phyloP scores from a whole-genome alignment of 2,797 vertebrate species.

The Pterois miles region DNA sequence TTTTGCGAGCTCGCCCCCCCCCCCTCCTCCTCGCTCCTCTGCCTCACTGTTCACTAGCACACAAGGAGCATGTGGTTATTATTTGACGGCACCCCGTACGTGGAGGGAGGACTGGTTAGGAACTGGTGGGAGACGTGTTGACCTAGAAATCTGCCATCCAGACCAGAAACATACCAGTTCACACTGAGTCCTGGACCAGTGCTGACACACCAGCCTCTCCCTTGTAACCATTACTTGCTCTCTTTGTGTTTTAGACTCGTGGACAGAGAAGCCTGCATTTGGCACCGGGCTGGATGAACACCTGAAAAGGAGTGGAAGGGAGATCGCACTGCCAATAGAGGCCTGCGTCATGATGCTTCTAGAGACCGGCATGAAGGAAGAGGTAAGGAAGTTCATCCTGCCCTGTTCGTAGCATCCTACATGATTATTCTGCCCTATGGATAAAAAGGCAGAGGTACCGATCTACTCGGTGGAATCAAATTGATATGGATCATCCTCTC shows the following conservation, averaged over 20 bases:
- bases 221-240: background rate
- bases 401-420: background rate
- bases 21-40: background rate
- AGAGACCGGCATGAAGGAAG: conserved; percentile 98
- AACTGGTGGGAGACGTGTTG: conserved; percentile 23
- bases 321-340: conserved; percentile 94
- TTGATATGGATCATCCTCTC: background rate
- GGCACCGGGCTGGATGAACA: conserved; percentile 95
- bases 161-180: conserved; percentile 20
- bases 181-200: background rate
- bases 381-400: conserved; percentile 79
- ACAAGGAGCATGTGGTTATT: conserved; percentile 56
- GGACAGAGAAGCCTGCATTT: conserved; percentile 97
- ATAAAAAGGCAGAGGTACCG: background rate
- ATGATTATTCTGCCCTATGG: background rate
- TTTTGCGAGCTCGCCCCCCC: conserved; percentile 19
- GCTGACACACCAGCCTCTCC: background rate
- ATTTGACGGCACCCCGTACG: conserved; percentile 36
- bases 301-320: conserved; percentile 93
- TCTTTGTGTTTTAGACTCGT: conserved; percentile 87
- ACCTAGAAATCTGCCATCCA: conserved; percentile 54
- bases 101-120: background rate
- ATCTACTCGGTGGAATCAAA: background rate
- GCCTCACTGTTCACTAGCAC: background rate
- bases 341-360: conserved; percentile 99